Base-by-base conservation (phyloP, 2,797 vertebrate species). In the Pseudopleuronectes americanus region DNA sequence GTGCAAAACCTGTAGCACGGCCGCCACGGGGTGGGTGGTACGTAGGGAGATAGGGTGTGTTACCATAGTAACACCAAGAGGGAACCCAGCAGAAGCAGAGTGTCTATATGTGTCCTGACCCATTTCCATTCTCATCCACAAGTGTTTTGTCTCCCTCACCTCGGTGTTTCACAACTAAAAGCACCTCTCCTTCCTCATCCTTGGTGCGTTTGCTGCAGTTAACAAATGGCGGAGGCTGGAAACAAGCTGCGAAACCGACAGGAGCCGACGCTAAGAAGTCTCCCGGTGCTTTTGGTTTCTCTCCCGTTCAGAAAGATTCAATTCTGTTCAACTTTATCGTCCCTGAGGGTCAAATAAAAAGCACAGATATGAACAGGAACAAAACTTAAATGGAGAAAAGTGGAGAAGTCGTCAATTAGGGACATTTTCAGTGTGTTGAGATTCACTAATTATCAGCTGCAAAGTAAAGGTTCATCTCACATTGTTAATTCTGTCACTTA, bases 41-140 rank as follows among this genome's bases (percentile, higher is more conserved):
- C 19, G 33, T 60, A 28, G 84, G 61, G 73, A 90, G 93, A 91
- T 89, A 90, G 83, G 85, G 88, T 89, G 79, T 33, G 94, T 95
- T 94, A 90, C 93, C 94, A 95, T 95, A 93, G 94, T 94, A 95
- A 95, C 93, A 93, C 87, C 67, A 57, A 83, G 83, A 90, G 89
- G 87, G 78, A 93, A 90, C 89, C 92, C 79, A 91, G 91, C 80
- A 80, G 88, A 93, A 87, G 81, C 85, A 88, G 71, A 87, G 84
- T 87, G 82, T 93, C 85, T 92, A 71, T 92, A 92, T 91, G 92
- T 93, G 90, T 94, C 92, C 90, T 93, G 90, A 94, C 88, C 92
- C 91, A 92, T 93, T 87, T 91, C 92, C 84, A 84, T 89, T 92
- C 85, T 89, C 87, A 85, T 91, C 89, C 86, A 87, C 83, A 92